A percentile compares a stretch with the other conserved stretches of the same genome.
These are phyloP conservation scores for Megaleporinus macrocephalus DNA, from an alignment of 2,113 vertebrate species.

Conservation along the genomic window DNA sequence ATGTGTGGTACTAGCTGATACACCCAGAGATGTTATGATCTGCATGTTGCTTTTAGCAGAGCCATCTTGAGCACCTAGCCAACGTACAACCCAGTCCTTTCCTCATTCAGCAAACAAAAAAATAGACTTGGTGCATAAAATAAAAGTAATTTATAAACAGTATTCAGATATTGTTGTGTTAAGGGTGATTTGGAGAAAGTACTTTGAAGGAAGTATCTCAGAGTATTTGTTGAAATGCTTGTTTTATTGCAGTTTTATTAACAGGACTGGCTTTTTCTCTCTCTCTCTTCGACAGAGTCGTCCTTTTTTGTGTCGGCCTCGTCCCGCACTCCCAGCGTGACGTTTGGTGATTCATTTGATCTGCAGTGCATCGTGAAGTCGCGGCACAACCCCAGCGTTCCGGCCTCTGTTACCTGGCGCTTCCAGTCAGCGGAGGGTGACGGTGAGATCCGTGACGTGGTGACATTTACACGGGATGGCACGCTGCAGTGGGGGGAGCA, in stretches of 20 bases:
- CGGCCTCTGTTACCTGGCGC: conserved; percentile 91
- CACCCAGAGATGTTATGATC: no score
- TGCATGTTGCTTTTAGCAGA: no score
- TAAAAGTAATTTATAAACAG: no score
- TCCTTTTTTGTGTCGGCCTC: conserved; percentile 94
- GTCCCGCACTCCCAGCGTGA: conserved; percentile 90
- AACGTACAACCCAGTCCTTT: no score
- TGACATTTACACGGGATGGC: conserved; percentile 91
- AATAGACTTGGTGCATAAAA: no score
- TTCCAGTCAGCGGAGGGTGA: conserved; percentile 86
- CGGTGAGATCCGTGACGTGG: conserved; percentile 87
- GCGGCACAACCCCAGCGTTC: conserved; percentile 87
- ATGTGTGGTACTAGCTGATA: no score
- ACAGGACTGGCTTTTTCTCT: background rate
- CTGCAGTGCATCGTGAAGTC: conserved; percentile 96
- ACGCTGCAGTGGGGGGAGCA: conserved; percentile 93
- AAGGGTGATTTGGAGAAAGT: no score
- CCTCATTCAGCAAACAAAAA: no score
- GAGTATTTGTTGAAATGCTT: background rate
- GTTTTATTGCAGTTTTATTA: background rate
- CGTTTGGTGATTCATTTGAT: conserved; percentile 92
- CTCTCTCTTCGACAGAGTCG: conserved; percentile 76
- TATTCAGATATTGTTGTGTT: no score
- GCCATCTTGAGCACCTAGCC: no score
- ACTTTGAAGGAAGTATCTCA: no score